Percentiles rank a stretch among this genome's conserved stretches.
Evolutionary conservation across 1,140 invertebrate genomes (phyloP).

Genomic region (Drosophila ercepeae): DNA sequence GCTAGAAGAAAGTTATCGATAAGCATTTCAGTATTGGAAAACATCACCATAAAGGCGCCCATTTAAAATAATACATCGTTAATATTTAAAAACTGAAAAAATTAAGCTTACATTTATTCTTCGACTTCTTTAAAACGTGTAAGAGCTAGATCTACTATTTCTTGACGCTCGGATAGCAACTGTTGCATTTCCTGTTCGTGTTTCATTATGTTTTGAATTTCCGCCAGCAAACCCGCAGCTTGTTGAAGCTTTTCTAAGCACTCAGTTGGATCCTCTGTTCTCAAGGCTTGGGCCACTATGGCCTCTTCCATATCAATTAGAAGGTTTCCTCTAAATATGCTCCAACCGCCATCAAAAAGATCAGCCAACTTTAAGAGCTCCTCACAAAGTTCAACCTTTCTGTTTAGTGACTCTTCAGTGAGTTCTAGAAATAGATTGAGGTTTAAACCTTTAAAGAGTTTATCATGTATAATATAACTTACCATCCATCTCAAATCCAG

Average conservation of each 20-base stretch:
- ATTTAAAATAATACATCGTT: conserved; percentile 1
- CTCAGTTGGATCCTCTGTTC: conserved; percentile 39
- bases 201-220: conserved; percentile 64
- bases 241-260: conserved; percentile 45
- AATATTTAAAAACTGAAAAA: neutral
- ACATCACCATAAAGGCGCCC: neutral
- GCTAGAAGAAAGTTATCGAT: neutral
- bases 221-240: conserved; percentile 40
- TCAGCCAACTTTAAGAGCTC: conserved; percentile 87
- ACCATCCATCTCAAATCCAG: conserved; percentile 85
- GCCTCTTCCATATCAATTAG: conserved; percentile 87
- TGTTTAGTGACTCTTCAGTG: conserved; percentile 85
- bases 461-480: conserved; percentile 25
- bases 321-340: conserved; percentile 86
- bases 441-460: too few relatives aligned
- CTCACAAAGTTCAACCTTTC: conserved; percentile 87
- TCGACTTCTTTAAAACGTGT: conserved; percentile 36
- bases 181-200: conserved; percentile 61
- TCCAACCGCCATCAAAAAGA: conserved; percentile 87
- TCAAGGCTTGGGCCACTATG: conserved; percentile 85
- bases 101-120: neutral
- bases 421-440: conserved; percentile 84
- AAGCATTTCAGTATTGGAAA: neutral
- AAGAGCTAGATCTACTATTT: conserved; percentile 38
- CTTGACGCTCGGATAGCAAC: conserved; percentile 37